These are phyloP conservation scores for Protonemura montana DNA, from an alignment of 2,888 invertebrate genomes.

Conservation along the genomic window DNA sequence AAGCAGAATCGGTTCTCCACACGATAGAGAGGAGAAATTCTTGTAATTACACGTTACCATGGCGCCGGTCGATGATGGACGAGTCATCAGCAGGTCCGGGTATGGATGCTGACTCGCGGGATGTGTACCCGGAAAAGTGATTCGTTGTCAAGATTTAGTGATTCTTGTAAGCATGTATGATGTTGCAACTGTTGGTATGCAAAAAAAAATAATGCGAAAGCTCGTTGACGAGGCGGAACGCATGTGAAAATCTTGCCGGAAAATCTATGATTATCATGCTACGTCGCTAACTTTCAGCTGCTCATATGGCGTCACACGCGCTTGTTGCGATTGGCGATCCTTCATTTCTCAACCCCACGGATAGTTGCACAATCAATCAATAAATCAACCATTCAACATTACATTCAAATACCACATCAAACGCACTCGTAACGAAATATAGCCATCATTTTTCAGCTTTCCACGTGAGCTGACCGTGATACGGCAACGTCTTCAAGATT, in stretches of 20 bases:
- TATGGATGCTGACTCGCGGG: not conserved
- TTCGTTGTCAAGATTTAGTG: not conserved
- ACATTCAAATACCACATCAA: not conserved
- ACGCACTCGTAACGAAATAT: not conserved
- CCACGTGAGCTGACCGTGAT: not conserved
- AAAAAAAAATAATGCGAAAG: not conserved
- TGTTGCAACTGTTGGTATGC: not conserved
- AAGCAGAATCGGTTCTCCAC: too few relatives aligned
- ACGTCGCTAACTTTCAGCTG: not conserved
- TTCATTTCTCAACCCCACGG: not conserved
- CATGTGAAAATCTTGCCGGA: not conserved
- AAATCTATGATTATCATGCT: not conserved
- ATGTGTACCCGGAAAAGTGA: not conserved
- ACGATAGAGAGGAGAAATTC: not conserved
- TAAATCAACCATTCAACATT: constrained; percentile 5
- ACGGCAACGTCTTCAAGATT: not conserved
- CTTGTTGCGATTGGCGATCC: not conserved
- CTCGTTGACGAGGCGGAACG: not conserved
- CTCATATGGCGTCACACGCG: not conserved
- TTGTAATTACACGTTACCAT: not conserved
- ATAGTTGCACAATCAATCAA: not conserved
- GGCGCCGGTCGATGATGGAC: not conserved
- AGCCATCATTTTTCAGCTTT: not conserved
- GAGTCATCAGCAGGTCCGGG: not conserved
- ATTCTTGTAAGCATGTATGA: not conserved